Evolutionary conservation across 64 coral and sea anemone genomes (phyloP), one percentile per base, ranked within the genome.

Genomic region (Catalaphyllia jardinei): DNA sequence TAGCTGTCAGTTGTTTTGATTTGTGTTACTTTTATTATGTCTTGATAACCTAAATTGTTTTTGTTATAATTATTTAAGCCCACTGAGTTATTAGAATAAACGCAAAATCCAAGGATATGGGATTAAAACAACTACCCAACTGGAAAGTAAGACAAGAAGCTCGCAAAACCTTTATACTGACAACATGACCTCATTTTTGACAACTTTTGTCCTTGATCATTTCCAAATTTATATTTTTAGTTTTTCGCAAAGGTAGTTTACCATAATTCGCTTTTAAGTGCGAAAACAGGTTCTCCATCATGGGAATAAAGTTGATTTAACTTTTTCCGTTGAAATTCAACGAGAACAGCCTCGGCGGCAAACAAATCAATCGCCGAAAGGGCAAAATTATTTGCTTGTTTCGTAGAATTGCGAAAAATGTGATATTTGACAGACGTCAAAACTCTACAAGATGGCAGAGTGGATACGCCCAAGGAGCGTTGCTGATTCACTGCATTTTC

Each of bases 151-250:
- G 35, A 67, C 12, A 80, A 20, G 24, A 16, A n/a, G 30, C 38
- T 46, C 35, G 63, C 24, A 85, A 46, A 85, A 69, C 81, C 2
- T 38, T 50, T 8, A 51, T 71, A 85, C 42, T 51, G 60, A 63
- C 81, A 18, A 27, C 20, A 85, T 85, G 81, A 85, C 39, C 81
- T 85, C 62, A 83, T 83, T 83, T 67, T 62, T 80, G 54, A 80
- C 52, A 80, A 46, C 18, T 19, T 38, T 71, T 71, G 12, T 63
- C 35, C 33, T 71, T 71, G 38, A 85, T 85, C 81, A 85, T 85
- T 51, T 85, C 81, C n/a, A 85, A 71, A 71, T 85, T 22, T 71
- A 63, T 28, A 71, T 31, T 27, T 11, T 20, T 71, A 69, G 35
- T 22, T 62, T 80, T 71, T 22, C 16, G 35, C 19, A 7, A n/a